Percentiles rank a stretch among this genome's conserved stretches.
Evolutionary conservation across 2,113 vertebrate genomes (phyloP).

Genomic region (Lamprotornis superbus): DNA sequence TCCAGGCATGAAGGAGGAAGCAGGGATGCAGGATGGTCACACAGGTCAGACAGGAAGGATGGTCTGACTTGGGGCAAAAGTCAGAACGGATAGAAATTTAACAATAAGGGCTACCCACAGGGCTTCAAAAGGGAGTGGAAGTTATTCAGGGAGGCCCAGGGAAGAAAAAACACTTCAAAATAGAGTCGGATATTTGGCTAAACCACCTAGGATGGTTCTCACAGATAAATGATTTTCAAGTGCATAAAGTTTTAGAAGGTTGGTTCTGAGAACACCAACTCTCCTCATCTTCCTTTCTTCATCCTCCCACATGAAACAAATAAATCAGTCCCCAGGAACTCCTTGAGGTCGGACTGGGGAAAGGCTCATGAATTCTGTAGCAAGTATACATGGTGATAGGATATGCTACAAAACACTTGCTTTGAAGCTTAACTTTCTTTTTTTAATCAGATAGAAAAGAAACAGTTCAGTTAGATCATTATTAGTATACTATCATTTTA

Average conservation of each 20-base stretch:
- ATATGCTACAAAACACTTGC: neutral
- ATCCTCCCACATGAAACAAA: neutral
- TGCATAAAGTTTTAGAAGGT: neutral
- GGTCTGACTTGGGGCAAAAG: neutral
- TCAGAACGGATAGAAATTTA: neutral
- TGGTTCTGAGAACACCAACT: neutral
- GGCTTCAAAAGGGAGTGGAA: neutral
- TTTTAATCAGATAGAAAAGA: neutral
- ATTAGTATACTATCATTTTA: neutral
- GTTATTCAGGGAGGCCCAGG: neutral
- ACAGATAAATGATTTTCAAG: neutral
- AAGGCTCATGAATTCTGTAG: neutral
- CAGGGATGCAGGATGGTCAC: neutral
- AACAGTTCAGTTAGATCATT: neutral
- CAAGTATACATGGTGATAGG: neutral
- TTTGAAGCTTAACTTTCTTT: neutral
- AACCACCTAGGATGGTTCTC: neutral
- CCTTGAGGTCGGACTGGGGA: neutral
- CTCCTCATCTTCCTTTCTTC: neutral
- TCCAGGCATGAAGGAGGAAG: neutral
- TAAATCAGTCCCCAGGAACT: neutral
- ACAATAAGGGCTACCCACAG: neutral
- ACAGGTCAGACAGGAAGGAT: too few species aligned
- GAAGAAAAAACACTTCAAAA: neutral
- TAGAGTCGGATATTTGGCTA: neutral